phyloP scores from a whole-genome alignment of 2,888 invertebrate genomes.

The Melieria omissa region DNA sequence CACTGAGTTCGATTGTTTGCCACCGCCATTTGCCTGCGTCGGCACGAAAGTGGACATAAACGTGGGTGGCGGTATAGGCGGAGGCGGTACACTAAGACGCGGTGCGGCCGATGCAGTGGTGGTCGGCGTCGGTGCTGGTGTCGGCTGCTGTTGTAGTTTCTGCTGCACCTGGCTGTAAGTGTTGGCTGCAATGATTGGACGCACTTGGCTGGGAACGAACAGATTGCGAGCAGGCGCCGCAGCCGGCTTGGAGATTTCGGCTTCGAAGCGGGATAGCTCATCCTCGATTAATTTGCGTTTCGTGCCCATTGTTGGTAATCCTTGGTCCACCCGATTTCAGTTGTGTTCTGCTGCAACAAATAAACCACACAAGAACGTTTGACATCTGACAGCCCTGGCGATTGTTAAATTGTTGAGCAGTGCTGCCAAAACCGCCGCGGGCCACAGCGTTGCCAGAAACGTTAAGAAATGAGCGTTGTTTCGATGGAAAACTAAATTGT shows the following conservation, averaged over 20 bases:
- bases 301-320: constrained; percentile 56
- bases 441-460: no score
- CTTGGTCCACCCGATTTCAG: neutral
- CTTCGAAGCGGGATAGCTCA: constrained; percentile 92
- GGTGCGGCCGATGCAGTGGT: constrained; percentile 48
- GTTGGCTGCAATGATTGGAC: constrained; percentile 78
- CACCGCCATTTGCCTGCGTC: constrained; percentile 50
- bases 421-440: neutral
- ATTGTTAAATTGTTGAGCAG: neutral
- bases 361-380: constrained; percentile 10
- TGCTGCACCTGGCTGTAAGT: constrained; percentile 80
- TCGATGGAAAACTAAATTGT: no score
- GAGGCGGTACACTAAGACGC: constrained; percentile 60
- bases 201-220: constrained; percentile 68
- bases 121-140: constrained; percentile 41
- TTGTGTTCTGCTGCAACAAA: no score
- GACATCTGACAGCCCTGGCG: neutral
- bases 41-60: constrained; percentile 67
- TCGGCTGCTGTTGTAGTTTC: constrained; percentile 71
- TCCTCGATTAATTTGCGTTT: constrained; percentile 80
- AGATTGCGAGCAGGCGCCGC: constrained; percentile 68
- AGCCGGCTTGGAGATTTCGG: constrained; percentile 77
- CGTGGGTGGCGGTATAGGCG: constrained; percentile 63
- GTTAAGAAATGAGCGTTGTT: no score
- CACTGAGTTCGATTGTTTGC: constrained; percentile 46